These are phyloP conservation scores for Mola mola DNA, from an alignment of 2,113 vertebrate species.

Conservation along the genomic window DNA sequence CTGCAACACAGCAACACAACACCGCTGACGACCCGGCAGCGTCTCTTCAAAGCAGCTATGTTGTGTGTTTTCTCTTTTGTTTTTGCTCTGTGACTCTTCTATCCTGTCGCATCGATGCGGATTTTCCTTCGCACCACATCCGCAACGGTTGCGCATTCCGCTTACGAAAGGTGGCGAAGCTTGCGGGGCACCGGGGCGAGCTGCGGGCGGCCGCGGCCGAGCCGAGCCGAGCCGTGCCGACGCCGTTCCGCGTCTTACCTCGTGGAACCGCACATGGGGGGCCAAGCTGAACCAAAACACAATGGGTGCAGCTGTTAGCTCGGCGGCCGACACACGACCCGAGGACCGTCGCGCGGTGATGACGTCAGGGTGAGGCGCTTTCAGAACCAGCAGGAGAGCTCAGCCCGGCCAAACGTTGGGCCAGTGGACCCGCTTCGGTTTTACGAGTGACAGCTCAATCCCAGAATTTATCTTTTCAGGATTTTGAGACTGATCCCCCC, in stretches of 20 bases:
- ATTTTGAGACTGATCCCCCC: no score
- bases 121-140: constrained; percentile 80
- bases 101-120: constrained; percentile 80
- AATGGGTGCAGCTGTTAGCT: constrained; percentile 61
- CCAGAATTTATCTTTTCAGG: no score
- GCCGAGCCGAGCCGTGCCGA: background rate
- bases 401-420: background rate
- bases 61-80: background rate
- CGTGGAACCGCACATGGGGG: constrained; percentile 44
- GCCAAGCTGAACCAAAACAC: constrained; percentile 61
- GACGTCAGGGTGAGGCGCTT: constrained; percentile 63
- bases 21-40: constrained; percentile 14
- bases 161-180: constrained; percentile 78
- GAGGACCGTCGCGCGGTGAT: constrained; percentile 66
- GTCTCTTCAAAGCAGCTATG: background rate
- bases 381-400: constrained; percentile 43
- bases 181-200: constrained; percentile 58
- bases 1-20: constrained; percentile 61
- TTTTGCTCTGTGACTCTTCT: background rate
- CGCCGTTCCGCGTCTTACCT: constrained; percentile 62
- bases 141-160: constrained; percentile 83
- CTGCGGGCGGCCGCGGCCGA: constrained; percentile 11
- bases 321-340: constrained; percentile 71
- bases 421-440: no score
- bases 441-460: no score